phyloP scores from a whole-genome alignment of 92 coral and sea anemone genomes.

The Siderastrea radians region DNA sequence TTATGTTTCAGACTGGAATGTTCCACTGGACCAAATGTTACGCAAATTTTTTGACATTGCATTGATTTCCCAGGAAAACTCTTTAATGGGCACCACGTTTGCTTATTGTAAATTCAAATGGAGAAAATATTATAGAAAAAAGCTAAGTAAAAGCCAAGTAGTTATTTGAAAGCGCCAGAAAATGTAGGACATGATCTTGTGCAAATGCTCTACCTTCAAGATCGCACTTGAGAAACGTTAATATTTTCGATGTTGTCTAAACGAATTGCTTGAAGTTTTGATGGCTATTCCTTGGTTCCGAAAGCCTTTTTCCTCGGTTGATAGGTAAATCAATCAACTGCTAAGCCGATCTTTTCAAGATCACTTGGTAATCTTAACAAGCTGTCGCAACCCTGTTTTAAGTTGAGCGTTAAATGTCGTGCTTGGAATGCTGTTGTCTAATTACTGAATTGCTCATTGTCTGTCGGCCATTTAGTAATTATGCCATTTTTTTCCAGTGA shows the following conservation, averaged over 20 bases:
- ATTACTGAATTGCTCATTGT: slow-evolving; percentile 23
- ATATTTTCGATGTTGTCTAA: not conserved
- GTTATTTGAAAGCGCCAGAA: not conserved
- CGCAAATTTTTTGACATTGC: not conserved
- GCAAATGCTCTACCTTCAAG: not conserved
- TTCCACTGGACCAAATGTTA: too few species aligned
- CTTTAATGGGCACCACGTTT: too few species aligned
- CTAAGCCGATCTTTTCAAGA: slow-evolving; percentile 40
- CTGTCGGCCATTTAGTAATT: not conserved
- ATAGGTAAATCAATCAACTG: slow-evolving; percentile 43
- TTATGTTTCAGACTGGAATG: too few species aligned
- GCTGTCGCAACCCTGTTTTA: slow-evolving; percentile 19
- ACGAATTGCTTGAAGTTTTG: not conserved
- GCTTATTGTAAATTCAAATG: too few species aligned
- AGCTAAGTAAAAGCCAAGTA: not conserved
- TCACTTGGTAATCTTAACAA: slow-evolving; percentile 30
- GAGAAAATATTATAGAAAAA: not conserved
- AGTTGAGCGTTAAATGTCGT: slow-evolving; percentile 29
- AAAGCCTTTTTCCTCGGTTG: slow-evolving; percentile 20
- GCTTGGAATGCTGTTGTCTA: slow-evolving; percentile 14
- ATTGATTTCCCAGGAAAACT: not conserved
- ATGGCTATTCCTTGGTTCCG: slow-evolving; percentile 12
- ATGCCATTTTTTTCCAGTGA: not conserved
- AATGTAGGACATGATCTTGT: not conserved
- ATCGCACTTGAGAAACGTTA: not conserved